These are phyloP conservation scores for Oikopleura vanhoeffeni DNA, from an alignment of 23 tunicate genomes.

Conservation along the genomic window DNA sequence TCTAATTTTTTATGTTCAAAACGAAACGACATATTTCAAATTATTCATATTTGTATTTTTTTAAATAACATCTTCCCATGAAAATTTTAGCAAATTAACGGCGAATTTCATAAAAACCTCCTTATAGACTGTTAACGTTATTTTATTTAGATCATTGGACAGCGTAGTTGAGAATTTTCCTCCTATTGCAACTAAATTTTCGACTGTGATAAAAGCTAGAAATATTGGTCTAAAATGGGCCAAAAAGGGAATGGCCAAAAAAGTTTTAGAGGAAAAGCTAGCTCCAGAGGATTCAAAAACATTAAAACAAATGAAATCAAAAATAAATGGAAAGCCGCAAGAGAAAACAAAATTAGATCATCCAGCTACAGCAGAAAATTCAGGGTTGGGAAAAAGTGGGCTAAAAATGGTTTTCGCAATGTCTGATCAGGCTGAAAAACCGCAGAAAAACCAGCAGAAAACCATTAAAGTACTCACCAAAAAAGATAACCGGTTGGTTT, in stretches of 20 bases:
- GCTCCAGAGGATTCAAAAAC: background rate
- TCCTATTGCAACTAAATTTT: background rate
- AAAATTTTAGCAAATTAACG: too few species aligned
- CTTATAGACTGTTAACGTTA: too few species aligned
- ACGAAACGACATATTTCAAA: too few species aligned
- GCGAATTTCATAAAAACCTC: too few species aligned
- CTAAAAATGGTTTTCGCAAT: background rate
- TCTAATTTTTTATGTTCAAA: too few species aligned
- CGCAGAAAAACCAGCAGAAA: background rate
- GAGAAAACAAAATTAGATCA: background rate
- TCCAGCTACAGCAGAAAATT: too few species aligned
- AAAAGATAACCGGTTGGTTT: background rate
- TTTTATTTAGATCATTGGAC: too few species aligned
- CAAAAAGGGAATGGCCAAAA: background rate
- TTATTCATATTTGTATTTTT: too few species aligned
- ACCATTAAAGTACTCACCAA: background rate
- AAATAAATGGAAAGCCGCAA: background rate
- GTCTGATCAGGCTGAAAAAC: background rate
- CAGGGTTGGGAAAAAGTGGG: background rate
- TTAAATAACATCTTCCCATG: too few species aligned
- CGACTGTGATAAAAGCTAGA: background rate
- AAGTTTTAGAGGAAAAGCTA: background rate
- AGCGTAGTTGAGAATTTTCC: too few species aligned
- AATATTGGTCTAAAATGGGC: background rate
- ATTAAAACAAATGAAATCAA: background rate